Percentiles rank a stretch among this genome's conserved stretches.
Conservation (phyloP, 2,888 invertebrate genomes). For the Erynnis tages region DNA sequence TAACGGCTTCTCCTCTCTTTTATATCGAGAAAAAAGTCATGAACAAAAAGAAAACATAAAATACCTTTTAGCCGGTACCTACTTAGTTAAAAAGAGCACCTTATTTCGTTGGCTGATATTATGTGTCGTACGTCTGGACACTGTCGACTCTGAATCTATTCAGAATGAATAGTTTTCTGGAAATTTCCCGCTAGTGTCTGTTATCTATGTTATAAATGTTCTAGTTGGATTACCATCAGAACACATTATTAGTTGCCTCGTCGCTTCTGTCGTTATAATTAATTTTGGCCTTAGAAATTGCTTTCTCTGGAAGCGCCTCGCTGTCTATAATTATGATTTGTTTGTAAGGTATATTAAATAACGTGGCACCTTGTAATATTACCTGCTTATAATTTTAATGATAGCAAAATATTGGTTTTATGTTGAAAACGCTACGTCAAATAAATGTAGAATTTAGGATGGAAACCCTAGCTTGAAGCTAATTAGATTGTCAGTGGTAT, state of each 20-base stretch:
- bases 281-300: conserved; percentile 12
- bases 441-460: too few relatives aligned
- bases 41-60: too few relatives aligned
- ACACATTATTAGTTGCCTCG: conserved; percentile 11
- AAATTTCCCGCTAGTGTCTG: neutral
- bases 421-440: too few relatives aligned
- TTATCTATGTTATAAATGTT: neutral
- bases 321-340: conserved; percentile 1
- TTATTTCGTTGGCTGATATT: too few relatives aligned
- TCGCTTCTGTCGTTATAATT: conserved; percentile 16
- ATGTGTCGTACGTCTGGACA: too few relatives aligned
- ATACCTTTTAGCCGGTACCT: too few relatives aligned
- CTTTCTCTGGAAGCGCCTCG: conserved; percentile 10
- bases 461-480: too few relatives aligned
- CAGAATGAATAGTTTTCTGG: neutral
- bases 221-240: conserved; percentile 5
- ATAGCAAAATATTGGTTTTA: neutral
- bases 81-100: too few relatives aligned
- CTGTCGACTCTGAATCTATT: neutral
- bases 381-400: neutral
- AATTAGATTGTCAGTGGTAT: too few relatives aligned
- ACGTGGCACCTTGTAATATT: neutral
- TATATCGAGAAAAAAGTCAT: too few relatives aligned
- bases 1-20: too few relatives aligned
- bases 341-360: neutral